Evolutionary conservation across 2,888 invertebrate genomes (phyloP).

Genomic region (Pristionchus entomophagus): DNA sequence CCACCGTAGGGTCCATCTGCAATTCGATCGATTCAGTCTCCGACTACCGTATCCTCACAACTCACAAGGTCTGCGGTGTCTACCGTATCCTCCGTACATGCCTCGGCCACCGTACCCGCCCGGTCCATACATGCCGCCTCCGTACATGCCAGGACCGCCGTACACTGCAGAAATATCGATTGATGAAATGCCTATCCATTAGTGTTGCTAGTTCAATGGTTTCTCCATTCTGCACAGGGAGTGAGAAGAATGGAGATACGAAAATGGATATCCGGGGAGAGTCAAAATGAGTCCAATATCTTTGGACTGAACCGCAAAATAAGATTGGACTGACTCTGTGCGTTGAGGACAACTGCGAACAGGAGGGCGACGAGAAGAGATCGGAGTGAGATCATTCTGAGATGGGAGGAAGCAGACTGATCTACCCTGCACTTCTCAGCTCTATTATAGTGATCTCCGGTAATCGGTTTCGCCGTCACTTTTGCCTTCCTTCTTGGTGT

Average conservation of each 20-base stretch:
- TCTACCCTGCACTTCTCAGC: not conserved
- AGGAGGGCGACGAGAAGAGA: not conserved
- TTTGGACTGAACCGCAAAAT: not conserved
- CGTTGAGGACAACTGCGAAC: not conserved
- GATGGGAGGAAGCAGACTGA: not conserved
- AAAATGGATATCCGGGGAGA: too few relatives aligned
- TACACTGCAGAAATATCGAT: not conserved
- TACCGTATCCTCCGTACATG: slow-evolving; percentile 13
- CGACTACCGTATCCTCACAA: not conserved
- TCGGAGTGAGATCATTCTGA: not conserved
- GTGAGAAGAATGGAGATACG: too few relatives aligned
- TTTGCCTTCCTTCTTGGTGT: too few relatives aligned
- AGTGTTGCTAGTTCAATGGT: too few relatives aligned
- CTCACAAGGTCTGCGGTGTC: not conserved
- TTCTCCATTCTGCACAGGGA: too few relatives aligned
- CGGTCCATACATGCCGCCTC: not conserved
- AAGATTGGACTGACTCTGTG: not conserved
- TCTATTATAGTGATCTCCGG: too few relatives aligned
- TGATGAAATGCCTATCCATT: not conserved
- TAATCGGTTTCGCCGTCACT: too few relatives aligned
- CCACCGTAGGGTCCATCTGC: not conserved
- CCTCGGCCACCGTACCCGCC: not conserved
- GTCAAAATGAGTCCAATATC: too few relatives aligned
- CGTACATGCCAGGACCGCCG: not conserved
- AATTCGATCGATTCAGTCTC: not conserved